Base-by-base conservation (phyloP, 1,140 invertebrate species). In the Alviniconcha marisindica region DNA sequence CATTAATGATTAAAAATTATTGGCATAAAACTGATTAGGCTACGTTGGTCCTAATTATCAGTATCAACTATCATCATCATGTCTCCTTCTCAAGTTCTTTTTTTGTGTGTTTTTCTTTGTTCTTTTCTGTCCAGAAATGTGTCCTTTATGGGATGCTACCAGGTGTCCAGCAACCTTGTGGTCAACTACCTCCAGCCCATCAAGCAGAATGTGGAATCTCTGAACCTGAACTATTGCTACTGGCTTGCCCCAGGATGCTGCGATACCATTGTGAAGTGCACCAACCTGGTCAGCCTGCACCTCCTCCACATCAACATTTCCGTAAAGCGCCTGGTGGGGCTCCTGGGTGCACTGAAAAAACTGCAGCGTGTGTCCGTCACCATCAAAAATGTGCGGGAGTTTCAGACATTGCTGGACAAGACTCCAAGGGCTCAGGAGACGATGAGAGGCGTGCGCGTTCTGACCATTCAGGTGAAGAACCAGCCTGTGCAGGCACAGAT, bases 171-270 rank as follows among this genome's bases (percentile, higher is more conserved):
- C 77, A 74, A 66, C 5, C 48, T 85, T 28, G 38, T 87, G 10
- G 21, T 80, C 24, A 86, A 84, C n/a, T 88, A 87, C 60, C 48
- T 87, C 4, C 51, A 56, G 4, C 63, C 82, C 38, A 83, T 84
- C 31, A 66, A 42, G 18, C 51, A 44, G 40, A 69, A 85, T 33
- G 79, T 90, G n/a, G 86, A 87, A 31, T 84, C n/a, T 28, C 84
- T 90, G 48, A 85, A 90, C 81, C 84, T 90, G 4, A 88, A 87
- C 83, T 82, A 88, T 54, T 89, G 89, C 77, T 89, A 90, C 83
- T 90, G 89, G 89, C 76, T 90, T 14, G 69, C 84, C 10, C 79
- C 83, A 1, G 18, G 54, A 28, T 84, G 77, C 31, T 77, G 88
- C 28, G 79, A 86, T 42, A 56, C 83, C 24, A 84, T 83, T 71